phyloP scores from a whole-genome alignment of 2,888 invertebrate species.

The Empis stercorea region DNA sequence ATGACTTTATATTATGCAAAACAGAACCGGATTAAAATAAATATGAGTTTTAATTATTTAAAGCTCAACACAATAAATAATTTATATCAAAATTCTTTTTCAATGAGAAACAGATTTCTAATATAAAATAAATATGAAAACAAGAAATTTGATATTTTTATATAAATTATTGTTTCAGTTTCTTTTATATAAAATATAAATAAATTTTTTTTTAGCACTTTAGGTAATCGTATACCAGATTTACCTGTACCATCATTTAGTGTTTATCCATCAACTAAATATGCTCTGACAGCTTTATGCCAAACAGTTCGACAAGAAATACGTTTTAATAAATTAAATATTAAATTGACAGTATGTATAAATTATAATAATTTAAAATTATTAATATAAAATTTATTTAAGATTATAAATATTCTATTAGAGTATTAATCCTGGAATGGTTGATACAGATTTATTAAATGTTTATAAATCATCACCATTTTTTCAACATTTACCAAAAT shows the following conservation, averaged over 20 bases:
- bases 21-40: too few relatives aligned
- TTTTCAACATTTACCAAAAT: conserved; percentile 32
- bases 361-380: background rate
- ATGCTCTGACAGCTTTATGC: conserved; percentile 42
- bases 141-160: too few relatives aligned
- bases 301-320: conserved; percentile 46
- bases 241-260: conserved; percentile 39
- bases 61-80: too few relatives aligned
- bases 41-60: too few relatives aligned
- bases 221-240: conserved; percentile 39
- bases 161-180: too few relatives aligned
- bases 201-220: conserved; percentile 23
- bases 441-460: conserved; percentile 41
- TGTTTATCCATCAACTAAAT: conserved; percentile 46
- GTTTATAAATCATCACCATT: conserved; percentile 28
- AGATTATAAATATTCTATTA: too few relatives aligned
- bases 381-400: background rate
- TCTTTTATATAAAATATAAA: too few relatives aligned
- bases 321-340: conserved; percentile 35
- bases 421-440: conserved; percentile 52
- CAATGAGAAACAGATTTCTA: too few relatives aligned
- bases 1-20: too few relatives aligned
- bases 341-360: conserved; percentile 35
- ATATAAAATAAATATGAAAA: too few relatives aligned
- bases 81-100: too few relatives aligned